A percentile compares a stretch with the other conserved stretches of the same genome.
Evolutionary conservation across 2,113 vertebrate genomes (phyloP).

Genomic region (Trematomus loennbergii): DNA sequence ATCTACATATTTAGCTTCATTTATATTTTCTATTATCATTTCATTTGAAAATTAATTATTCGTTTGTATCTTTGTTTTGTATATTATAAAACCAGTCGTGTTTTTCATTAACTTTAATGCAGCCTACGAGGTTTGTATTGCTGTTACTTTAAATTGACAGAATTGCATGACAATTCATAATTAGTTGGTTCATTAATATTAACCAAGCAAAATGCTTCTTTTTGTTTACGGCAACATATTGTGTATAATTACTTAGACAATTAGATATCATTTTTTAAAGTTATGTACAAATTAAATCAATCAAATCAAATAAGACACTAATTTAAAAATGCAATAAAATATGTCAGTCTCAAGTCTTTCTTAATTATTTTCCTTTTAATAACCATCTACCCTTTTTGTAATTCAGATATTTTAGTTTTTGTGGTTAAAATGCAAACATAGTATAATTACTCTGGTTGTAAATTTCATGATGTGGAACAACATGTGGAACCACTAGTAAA

Average conservation of each 20-base stretch:
- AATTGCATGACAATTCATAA: neutral
- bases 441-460: conserved; percentile 14
- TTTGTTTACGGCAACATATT: too few relatives aligned
- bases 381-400: neutral
- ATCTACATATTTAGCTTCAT: neutral
- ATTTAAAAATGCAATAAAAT: neutral
- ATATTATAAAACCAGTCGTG: neutral
- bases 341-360: too few relatives aligned
- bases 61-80: neutral
- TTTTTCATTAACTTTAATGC: neutral
- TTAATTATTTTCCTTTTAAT: neutral
- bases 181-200: conserved; percentile 1
- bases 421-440: conserved; percentile 26
- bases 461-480: conserved; percentile 18
- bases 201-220: neutral
- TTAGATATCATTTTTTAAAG: neutral
- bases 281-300: too few relatives aligned
- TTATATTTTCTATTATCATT: neutral
- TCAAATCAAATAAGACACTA: neutral
- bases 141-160: neutral
- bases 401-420: neutral
- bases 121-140: neutral
- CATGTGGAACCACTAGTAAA: conserved; percentile 39
- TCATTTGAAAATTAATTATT: neutral
- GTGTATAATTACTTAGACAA: neutral